These are phyloP conservation scores for Erithacus rubecula DNA, from an alignment of 2,797 vertebrate species.

Conservation along the genomic window DNA sequence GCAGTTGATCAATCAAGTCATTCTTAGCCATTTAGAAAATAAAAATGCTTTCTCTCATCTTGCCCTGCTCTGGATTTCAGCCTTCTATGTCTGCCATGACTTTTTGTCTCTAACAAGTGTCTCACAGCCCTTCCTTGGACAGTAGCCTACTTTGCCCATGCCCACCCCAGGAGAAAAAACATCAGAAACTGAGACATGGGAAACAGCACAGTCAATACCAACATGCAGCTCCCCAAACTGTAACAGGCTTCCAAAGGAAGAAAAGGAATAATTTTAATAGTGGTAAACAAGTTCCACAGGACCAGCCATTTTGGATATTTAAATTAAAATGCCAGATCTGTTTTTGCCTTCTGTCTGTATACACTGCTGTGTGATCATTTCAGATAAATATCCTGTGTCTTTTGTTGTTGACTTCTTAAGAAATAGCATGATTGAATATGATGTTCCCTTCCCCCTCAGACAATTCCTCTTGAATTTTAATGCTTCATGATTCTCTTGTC, in stretches of 20 bases:
- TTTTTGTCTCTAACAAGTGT: neutral
- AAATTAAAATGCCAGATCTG: constrained; percentile 36
- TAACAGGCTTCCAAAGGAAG: neutral
- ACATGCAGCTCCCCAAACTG: neutral
- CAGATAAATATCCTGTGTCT: constrained; percentile 2
- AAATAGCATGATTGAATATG: neutral
- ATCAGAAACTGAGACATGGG: fast-evolving
- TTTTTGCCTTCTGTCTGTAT: neutral
- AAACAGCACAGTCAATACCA: fast-evolving
- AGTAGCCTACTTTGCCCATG: neutral
- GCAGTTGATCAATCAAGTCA: neutral
- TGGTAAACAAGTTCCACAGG: neutral
- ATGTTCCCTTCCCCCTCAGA: neutral
- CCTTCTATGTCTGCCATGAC: neutral
- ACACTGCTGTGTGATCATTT: neutral
- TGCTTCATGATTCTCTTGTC: neutral
- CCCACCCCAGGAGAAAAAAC: neutral
- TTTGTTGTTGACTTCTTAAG: constrained; percentile 18
- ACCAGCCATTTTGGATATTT: neutral
- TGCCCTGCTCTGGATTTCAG: neutral
- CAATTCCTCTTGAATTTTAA: constrained; percentile 32
- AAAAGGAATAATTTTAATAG: neutral
- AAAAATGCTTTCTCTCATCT: neutral
- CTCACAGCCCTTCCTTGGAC: neutral
- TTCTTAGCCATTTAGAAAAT: neutral